A percentile compares a stretch with the other conserved stretches of the same genome.
These are phyloP conservation scores for Hyppa rectilinea DNA, from an alignment of 2,888 invertebrate species.

Conservation along the genomic window DNA sequence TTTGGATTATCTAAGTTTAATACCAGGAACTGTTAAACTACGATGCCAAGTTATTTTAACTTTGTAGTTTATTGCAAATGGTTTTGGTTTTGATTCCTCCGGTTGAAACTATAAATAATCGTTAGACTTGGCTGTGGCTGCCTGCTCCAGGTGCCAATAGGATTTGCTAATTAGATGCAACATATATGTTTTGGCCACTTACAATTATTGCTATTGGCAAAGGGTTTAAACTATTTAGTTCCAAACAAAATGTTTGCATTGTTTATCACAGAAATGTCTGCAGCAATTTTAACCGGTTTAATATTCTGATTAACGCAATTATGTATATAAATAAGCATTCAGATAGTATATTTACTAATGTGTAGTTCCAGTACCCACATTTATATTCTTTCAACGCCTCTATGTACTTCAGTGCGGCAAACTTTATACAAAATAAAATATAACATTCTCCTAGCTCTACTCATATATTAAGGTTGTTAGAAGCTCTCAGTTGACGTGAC, in stretches of 20 bases:
- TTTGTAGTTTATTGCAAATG: conserved; percentile 63
- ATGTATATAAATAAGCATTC: not conserved
- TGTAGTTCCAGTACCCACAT: not conserved
- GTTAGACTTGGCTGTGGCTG: conserved; percentile 46
- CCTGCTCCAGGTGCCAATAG: conserved; percentile 49
- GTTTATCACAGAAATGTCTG: not conserved
- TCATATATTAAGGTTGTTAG: conserved; percentile 62
- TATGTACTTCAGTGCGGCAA: conserved; percentile 29
- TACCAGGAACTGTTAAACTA: conserved; percentile 62
- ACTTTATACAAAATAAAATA: conserved; percentile 54
- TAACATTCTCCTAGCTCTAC: conserved; percentile 42
- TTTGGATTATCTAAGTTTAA: conserved; percentile 71
- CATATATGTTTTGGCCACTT: conserved; percentile 22
- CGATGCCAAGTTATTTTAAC: conserved; percentile 60
- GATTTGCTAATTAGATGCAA: conserved; percentile 53
- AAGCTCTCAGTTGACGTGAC: conserved; percentile 66
- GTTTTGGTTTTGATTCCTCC: conserved; percentile 42
- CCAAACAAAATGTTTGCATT: not conserved
- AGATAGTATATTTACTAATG: not conserved
- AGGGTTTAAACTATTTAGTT: conserved; percentile 1
- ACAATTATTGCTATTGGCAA: conserved; percentile 28
- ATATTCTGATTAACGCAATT: not conserved
- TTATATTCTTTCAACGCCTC: conserved; percentile 19
- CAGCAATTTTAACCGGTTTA: not conserved
- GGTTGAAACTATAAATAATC: conserved; percentile 53